Evolutionary conservation across 2,888 invertebrate species (phyloP).

Genomic region (Melieria picta): DNA sequence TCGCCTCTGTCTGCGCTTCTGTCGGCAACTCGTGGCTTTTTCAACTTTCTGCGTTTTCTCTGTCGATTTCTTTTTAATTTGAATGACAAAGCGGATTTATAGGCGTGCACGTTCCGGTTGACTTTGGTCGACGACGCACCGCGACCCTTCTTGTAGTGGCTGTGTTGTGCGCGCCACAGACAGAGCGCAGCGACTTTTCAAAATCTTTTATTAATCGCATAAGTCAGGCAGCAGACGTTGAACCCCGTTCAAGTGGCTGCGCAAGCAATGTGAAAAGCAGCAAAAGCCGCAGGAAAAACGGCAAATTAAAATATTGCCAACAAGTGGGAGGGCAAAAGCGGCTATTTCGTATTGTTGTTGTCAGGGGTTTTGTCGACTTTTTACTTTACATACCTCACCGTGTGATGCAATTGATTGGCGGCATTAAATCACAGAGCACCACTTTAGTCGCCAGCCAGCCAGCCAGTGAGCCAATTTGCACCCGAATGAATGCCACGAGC

Average conservation of each 20-base stretch:
- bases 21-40: not conserved
- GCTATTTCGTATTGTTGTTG: no score
- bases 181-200: conserved; percentile 1
- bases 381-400: no score
- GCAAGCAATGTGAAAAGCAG: conserved; percentile 1
- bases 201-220: conserved; percentile 27
- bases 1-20: not conserved
- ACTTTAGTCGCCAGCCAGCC: no score
- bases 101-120: conserved; percentile 26
- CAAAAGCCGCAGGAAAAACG: no score
- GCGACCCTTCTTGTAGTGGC: not conserved
- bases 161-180: not conserved
- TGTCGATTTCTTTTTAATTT: conserved; percentile 35
- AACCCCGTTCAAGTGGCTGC: not conserved
- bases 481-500: no score
- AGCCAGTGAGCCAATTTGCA: no score
- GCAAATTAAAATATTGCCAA: no score
- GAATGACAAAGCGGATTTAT: conserved; percentile 43
- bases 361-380: no score
- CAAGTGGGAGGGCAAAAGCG: no score
- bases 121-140: conserved; percentile 15
- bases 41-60: not conserved
- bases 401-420: no score
- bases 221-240: conserved; percentile 21
- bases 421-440: no score